These are phyloP conservation scores for Pogonognathellus flavescens DNA, from an alignment of 1,140 invertebrate genomes.

Conservation along the genomic window DNA sequence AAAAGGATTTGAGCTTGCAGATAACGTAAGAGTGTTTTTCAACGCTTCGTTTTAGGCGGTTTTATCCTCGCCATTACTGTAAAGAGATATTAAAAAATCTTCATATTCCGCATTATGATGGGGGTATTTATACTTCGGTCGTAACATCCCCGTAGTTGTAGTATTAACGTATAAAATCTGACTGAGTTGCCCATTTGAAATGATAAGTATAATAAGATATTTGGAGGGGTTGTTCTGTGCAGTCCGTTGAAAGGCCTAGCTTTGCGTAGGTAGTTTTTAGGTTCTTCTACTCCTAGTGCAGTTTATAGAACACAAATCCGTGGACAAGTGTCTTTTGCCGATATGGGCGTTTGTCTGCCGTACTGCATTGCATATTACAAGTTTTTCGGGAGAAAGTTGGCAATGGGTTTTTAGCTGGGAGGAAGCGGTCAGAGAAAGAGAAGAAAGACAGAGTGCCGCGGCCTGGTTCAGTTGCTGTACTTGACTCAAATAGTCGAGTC, in stretches of 20 bases:
- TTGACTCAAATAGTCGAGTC: conserved; percentile 18
- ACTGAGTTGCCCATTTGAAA: background rate
- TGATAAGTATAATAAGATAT: conserved; percentile 24
- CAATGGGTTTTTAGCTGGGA: background rate
- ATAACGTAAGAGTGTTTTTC: background rate
- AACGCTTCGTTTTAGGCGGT: background rate
- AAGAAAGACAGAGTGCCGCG: background rate
- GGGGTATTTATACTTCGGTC: too few species aligned
- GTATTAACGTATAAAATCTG: too few species aligned
- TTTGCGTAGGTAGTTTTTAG: background rate
- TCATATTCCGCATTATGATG: too few species aligned
- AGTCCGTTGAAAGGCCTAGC: background rate
- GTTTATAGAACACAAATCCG: conserved; percentile 28
- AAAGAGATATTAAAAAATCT: too few species aligned
- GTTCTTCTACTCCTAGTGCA: background rate
- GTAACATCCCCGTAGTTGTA: too few species aligned
- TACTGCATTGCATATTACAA: background rate
- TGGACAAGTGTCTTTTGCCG: conserved; percentile 46
- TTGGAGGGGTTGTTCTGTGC: background rate
- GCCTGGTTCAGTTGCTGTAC: background rate
- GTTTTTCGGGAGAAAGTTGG: conserved; percentile 5
- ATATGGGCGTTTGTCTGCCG: conserved; percentile 12
- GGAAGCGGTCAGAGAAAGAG: background rate
- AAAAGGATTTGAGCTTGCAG: background rate
- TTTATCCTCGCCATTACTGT: too few species aligned